These are phyloP conservation scores for Bruchidius siliquastri DNA, from an alignment of 2,888 invertebrate species.

Conservation along the genomic window DNA sequence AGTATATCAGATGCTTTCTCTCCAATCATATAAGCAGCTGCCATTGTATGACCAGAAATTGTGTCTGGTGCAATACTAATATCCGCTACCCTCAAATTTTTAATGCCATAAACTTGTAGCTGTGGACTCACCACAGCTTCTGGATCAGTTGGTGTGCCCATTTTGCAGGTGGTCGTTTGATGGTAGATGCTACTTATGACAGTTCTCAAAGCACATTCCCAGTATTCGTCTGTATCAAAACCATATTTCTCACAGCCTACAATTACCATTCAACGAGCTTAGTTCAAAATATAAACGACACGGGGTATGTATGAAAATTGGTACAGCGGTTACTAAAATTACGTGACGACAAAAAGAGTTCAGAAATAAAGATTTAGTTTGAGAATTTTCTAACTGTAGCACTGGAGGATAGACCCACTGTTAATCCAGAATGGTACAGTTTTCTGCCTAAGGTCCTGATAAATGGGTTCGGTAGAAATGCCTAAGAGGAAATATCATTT, in stretches of 20 bases:
- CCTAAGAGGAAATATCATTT: too few species aligned
- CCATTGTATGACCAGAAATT: constrained; percentile 62
- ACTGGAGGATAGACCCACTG: too few species aligned
- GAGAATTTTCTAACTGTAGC: too few species aligned
- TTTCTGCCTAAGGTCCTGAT: too few species aligned
- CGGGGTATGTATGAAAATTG: too few species aligned
- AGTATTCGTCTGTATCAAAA: constrained; percentile 60
- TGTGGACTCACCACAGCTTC: constrained; percentile 24
- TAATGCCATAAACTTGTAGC: constrained; percentile 54
- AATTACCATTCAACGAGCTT: too few species aligned
- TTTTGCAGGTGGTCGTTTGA: constrained; percentile 53
- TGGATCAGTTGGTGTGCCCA: constrained; percentile 50
- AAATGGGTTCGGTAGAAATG: too few species aligned
- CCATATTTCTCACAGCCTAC: constrained; percentile 30
- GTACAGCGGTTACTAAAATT: too few species aligned
- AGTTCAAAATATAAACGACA: too few species aligned
- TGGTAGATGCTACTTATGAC: constrained; percentile 56
- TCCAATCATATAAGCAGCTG: constrained; percentile 66
- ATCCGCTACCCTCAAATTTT: constrained; percentile 60
- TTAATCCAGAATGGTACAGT: too few species aligned
- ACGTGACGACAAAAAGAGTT: too few species aligned
- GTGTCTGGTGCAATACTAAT: constrained; percentile 65
- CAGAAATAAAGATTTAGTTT: too few species aligned
- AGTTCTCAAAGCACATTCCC: constrained; percentile 58
- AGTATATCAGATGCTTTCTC: constrained; percentile 67